phyloP scores from a whole-genome alignment of 2,797 vertebrate genomes.

The Spheniscus humboldti region DNA sequence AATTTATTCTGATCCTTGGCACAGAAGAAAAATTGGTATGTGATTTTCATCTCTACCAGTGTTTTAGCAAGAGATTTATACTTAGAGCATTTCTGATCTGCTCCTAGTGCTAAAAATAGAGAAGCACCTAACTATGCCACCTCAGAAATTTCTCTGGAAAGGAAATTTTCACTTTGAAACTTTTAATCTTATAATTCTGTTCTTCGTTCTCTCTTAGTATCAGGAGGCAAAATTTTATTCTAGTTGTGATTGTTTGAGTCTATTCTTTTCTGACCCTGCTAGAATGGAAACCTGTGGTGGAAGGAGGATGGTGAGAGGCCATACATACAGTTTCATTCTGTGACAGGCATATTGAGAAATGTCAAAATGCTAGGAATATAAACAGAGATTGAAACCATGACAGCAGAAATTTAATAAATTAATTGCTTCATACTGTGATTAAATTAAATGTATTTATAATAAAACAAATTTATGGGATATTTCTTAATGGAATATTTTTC shows the following conservation, averaged over 20 bases:
- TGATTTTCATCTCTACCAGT: neutral
- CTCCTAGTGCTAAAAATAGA: neutral
- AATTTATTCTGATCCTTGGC: conserved; percentile 28
- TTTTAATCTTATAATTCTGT: neutral
- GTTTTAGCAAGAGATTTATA: neutral
- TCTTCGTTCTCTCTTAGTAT: neutral
- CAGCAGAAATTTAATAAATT: neutral
- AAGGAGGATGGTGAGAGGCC: neutral
- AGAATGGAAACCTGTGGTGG: neutral
- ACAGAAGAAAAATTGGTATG: neutral
- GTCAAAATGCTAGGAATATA: neutral
- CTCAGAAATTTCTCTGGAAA: neutral
- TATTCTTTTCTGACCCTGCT: neutral
- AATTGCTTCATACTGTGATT: neutral
- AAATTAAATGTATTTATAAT: neutral
- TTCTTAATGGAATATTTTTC: neutral
- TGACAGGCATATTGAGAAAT: neutral
- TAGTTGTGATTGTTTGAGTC: neutral
- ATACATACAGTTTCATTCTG: neutral
- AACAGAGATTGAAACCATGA: neutral
- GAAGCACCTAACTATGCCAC: neutral
- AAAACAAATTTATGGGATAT: neutral
- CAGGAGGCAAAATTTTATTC: neutral
- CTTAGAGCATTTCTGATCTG: neutral
- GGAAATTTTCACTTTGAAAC: neutral